phyloP scores from a whole-genome alignment of 1,140 invertebrate species.

The Pissodes strobi region DNA sequence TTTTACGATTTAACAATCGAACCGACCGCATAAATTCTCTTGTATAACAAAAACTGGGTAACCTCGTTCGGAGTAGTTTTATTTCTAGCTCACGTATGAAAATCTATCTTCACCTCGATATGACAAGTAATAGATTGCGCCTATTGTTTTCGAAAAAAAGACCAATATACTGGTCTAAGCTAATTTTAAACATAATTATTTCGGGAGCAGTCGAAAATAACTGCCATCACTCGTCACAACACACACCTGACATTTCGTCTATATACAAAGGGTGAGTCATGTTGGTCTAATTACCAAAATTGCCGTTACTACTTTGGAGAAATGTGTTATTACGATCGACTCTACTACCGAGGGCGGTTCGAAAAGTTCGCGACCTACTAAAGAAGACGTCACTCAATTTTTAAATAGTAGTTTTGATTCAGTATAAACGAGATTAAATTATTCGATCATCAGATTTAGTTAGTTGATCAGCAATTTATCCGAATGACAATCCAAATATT shows the following conservation, averaged over 20 bases:
- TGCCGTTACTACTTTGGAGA: neutral
- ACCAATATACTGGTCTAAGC: neutral
- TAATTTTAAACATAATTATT: slow-evolving; percentile 9
- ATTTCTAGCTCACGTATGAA: neutral
- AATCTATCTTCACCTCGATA: neutral
- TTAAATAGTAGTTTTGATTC: no score
- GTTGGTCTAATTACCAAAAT: no score
- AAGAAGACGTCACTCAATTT: no score
- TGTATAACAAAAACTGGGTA: slow-evolving; percentile 2
- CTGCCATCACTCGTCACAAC: neutral
- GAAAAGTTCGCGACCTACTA: no score
- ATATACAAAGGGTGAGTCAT: neutral
- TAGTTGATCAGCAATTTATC: no score
- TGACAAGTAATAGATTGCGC: neutral
- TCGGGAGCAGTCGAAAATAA: neutral
- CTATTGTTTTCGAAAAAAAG: slow-evolving; percentile 1
- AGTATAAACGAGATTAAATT: no score
- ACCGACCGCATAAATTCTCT: no score
- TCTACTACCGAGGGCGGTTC: no score
- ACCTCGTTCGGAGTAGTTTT: slow-evolving; percentile 3
- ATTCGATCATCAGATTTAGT: no score
- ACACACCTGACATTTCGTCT: slow-evolving; percentile 11
- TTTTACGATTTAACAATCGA: no score
- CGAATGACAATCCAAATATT: no score
- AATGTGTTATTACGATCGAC: no score